phyloP scores from a whole-genome alignment of 1,140 invertebrate species.

The Octopus bimaculoides region DNA sequence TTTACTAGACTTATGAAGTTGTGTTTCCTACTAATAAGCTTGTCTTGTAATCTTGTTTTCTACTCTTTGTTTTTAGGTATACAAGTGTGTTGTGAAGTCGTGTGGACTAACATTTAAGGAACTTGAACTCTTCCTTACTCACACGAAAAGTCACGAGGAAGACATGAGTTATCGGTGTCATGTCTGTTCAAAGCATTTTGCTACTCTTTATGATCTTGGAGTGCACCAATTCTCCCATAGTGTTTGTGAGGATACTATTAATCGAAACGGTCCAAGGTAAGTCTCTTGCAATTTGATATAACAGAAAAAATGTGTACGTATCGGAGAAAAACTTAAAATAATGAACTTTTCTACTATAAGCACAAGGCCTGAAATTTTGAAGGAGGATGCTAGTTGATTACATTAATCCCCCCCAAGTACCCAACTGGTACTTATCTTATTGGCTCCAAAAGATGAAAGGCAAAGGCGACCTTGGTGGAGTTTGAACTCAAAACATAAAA shows the following conservation, averaged over 20 bases:
- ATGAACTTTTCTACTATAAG: too few species aligned
- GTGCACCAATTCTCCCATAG: slow-evolving; percentile 67
- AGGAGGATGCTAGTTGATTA: too few species aligned
- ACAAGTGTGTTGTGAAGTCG: slow-evolving; percentile 67
- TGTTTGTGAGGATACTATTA: slow-evolving; percentile 54
- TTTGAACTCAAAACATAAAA: too few species aligned
- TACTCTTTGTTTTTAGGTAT: slow-evolving; percentile 59
- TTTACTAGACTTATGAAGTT: too few species aligned
- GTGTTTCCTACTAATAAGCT: too few species aligned
- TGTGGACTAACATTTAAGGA: slow-evolving; percentile 66
- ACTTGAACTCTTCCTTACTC: slow-evolving; percentile 66
- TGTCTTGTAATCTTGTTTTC: not conserved
- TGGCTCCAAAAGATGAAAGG: too few species aligned
- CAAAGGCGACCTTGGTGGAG: too few species aligned
- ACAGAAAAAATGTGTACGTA: too few species aligned
- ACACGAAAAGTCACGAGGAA: slow-evolving; percentile 62
- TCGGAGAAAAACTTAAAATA: too few species aligned
- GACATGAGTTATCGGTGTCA: slow-evolving; percentile 67
- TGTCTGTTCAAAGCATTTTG: slow-evolving; percentile 64
- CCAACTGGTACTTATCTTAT: too few species aligned
- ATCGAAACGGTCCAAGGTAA: slow-evolving; percentile 54
- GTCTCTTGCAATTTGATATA: slow-evolving; percentile 4
- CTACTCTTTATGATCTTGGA: slow-evolving; percentile 64
- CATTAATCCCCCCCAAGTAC: too few species aligned
- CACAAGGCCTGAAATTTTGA: too few species aligned